Evolutionary conservation across 2,113 vertebrate species (phyloP).

Genomic region (Ifrita kowaldi): DNA sequence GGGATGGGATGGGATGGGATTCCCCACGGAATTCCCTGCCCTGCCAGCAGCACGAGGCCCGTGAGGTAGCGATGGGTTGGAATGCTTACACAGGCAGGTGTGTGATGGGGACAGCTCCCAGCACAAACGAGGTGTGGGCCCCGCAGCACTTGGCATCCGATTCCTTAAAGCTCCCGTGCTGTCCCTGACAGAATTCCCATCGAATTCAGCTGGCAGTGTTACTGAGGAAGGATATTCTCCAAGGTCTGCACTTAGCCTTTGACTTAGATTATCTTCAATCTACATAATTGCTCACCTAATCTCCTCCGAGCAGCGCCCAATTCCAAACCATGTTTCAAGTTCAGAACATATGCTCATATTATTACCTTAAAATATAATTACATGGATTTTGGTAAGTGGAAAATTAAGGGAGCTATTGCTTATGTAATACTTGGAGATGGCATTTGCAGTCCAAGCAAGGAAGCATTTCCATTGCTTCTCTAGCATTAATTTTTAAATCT

Average conservation of each 20-base stretch:
- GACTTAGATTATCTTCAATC: background rate
- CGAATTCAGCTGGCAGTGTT: background rate
- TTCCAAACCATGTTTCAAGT: background rate
- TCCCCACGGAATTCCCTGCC: background rate
- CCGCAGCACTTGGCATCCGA: background rate
- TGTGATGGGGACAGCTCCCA: background rate
- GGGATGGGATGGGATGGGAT: background rate
- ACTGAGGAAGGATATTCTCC: background rate
- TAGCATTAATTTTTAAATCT: slow-evolving; percentile 18
- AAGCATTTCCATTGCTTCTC: slow-evolving; percentile 18
- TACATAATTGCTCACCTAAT: background rate
- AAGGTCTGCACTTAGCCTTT: background rate
- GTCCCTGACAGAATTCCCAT: background rate
- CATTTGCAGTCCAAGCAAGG: slow-evolving; percentile 43
- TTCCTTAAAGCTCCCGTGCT: background rate
- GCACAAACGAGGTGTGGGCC: background rate
- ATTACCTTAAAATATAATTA: slow-evolving; percentile 38
- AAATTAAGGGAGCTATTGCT: slow-evolving; percentile 14
- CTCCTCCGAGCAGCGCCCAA: background rate
- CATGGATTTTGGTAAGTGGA: background rate
- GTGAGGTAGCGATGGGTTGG: background rate
- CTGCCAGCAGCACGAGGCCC: background rate
- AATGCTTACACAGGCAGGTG: background rate
- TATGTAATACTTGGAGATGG: background rate
- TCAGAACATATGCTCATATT: background rate